Percentiles rank a stretch among this genome's conserved stretches.
These are phyloP conservation scores for Oostethus manadensis DNA, from an alignment of 2,113 vertebrate species.

Conservation along the genomic window DNA sequence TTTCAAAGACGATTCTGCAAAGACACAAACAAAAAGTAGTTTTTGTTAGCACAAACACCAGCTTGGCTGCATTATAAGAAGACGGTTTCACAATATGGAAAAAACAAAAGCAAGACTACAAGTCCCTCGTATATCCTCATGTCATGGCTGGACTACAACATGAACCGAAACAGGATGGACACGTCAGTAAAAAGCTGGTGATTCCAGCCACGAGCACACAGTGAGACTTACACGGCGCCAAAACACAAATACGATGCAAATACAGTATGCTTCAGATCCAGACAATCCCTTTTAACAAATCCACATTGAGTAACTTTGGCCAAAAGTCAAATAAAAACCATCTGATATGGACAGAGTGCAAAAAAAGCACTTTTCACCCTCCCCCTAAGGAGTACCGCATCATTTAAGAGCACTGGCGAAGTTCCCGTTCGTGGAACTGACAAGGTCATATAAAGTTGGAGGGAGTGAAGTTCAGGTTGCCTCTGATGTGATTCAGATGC, in stretches of 20 bases:
- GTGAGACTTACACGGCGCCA: slow-evolving; percentile 45
- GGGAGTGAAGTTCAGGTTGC: slow-evolving; percentile 82
- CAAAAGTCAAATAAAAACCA: slow-evolving; percentile 48
- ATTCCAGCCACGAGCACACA: slow-evolving; percentile 38
- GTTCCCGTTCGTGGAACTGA: slow-evolving; percentile 21
- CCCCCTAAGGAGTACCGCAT: not conserved
- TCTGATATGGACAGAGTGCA: slow-evolving; percentile 42
- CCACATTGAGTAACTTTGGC: slow-evolving; percentile 56
- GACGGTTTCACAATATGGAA: slow-evolving; percentile 70
- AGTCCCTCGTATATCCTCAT: slow-evolving; percentile 39
- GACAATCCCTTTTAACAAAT: slow-evolving; percentile 42
- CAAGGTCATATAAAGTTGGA: slow-evolving; percentile 81
- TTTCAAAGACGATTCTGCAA: not conserved
- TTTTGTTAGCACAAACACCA: slow-evolving; percentile 44
- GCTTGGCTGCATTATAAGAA: slow-evolving; percentile 17
- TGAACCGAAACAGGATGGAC: not conserved
- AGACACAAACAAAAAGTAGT: slow-evolving; percentile 33
- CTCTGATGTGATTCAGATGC: slow-evolving; percentile 85
- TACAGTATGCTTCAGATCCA: slow-evolving; percentile 40
- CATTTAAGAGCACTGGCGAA: slow-evolving; percentile 16
- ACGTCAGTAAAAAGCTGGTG: too few species aligned
- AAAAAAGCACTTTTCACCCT: slow-evolving; percentile 17
- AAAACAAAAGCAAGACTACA: slow-evolving; percentile 47
- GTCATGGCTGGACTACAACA: slow-evolving; percentile 40
- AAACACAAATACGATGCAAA: slow-evolving; percentile 62